Base-by-base conservation (phyloP, 2,113 vertebrate species). In the Semnornis frantzii region DNA sequence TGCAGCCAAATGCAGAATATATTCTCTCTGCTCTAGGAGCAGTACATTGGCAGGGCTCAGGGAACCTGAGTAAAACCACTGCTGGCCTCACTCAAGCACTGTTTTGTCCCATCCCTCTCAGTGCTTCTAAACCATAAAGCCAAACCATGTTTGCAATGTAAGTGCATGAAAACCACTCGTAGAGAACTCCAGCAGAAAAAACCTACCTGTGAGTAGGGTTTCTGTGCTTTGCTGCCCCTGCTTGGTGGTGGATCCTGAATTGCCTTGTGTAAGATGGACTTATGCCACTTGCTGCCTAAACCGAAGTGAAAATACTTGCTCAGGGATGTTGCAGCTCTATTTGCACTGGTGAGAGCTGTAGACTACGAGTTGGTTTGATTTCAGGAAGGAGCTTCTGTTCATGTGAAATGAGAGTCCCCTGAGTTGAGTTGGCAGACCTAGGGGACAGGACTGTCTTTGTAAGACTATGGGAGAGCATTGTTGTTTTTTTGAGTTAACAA, bases 1-100 rank as follows among this genome's bases (percentile, higher is more conserved):
- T 85, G 84, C 82, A 93, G 21, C 71, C 73, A 66, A 92, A 87
- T 87, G 69, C 79, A 71, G 82, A 60, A 92, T 31, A 3, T 14
- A 12, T 13, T 37, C 10, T 58, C 5, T 80, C 52, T 91, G 69
- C 75, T 93, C 31, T 74, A 54, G 83, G 75, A 94, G 71, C 50
- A 73, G n/a, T 58, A 8, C 15, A 10, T 24, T 76, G 73, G n/a
- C 10, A 24, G 17, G 33, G 15, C 12, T 55, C 62, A 64, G 5
- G 23, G 17, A 87, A 64, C 42, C 63, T 87, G 31, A 57, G 52
- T 66, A 34, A 60, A 81, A 79, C 19, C 14, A n/a, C 19, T 7
- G 5, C 70, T 85, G 80, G 15, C 14, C 12, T 95, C 10, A 23
- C 23, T 80, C 31, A 64, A 42, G 16, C 37, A 70, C 52, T 63